Evolutionary conservation across 2,888 invertebrate species (phyloP).

Genomic region (Ashinkailepas kermadecensis): DNA sequence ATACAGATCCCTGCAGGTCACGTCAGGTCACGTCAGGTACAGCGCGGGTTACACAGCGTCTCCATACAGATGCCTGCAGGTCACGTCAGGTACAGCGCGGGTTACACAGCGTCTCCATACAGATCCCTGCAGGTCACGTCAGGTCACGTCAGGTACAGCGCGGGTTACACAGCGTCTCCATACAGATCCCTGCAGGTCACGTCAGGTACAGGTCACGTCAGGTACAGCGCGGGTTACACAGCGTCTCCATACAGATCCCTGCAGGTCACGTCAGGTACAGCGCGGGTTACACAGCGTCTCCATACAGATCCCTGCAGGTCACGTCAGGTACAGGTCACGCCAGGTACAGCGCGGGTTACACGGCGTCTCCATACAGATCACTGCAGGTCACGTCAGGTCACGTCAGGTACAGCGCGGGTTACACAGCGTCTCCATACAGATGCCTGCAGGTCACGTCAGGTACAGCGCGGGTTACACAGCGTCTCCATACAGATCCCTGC

Average conservation of each 20-base stretch:
- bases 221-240: too few relatives aligned
- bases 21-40: neutral
- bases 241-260: too few relatives aligned
- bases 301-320: slow-evolving; percentile 14
- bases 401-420: slow-evolving; percentile 43
- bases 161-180: too few relatives aligned
- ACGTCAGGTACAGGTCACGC: too few relatives aligned
- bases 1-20: slow-evolving; percentile 38
- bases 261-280: too few relatives aligned
- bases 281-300: too few relatives aligned
- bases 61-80: neutral
- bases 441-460: slow-evolving; percentile 46
- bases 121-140: neutral
- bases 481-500: slow-evolving; percentile 38
- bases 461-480: neutral
- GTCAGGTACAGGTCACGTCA: too few relatives aligned
- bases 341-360: slow-evolving; percentile 68
- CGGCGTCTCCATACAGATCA: slow-evolving; percentile 91
- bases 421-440: slow-evolving; percentile 93
- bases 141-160: neutral
- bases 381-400: slow-evolving; percentile 37
- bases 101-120: neutral
- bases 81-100: neutral
- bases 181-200: slow-evolving; percentile 8
- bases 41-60: neutral